Conservation (phyloP, 2,797 vertebrate genomes). For the Hylomyscus alleni region DNA sequence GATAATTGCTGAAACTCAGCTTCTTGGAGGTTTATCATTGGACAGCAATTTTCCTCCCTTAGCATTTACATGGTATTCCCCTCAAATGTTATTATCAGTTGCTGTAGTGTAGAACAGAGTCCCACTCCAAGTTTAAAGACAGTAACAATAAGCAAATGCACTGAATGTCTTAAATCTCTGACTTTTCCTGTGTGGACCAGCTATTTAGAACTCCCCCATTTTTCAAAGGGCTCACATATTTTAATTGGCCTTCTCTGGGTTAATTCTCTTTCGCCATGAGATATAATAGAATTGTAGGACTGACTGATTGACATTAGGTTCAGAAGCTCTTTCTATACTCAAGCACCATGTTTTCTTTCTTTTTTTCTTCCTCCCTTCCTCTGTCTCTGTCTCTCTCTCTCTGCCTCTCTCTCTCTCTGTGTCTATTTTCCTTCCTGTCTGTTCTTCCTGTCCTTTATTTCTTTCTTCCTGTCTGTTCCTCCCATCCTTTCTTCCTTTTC, state of each 20-base stretch:
- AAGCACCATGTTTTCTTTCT: neutral
- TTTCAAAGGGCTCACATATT: neutral
- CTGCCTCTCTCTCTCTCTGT: too few relatives aligned
- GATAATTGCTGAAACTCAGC: neutral
- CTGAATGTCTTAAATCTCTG: neutral
- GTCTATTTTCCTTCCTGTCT: too few relatives aligned
- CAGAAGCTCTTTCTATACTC: neutral
- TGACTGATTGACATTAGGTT: too few relatives aligned
- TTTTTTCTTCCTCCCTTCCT: fast-evolving
- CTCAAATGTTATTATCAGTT: neutral
- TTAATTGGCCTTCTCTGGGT: neutral
- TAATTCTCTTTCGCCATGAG: neutral
- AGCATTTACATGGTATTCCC: neutral
- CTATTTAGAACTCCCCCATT: neutral
- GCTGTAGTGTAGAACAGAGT: too few relatives aligned
- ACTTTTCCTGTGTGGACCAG: neutral
- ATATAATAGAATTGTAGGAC: neutral
- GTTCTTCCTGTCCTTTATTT: too few relatives aligned
- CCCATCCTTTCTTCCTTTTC: too few relatives aligned
- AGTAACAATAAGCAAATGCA: neutral
- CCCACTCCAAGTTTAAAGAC: neutral
- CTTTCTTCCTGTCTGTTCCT: too few relatives aligned
- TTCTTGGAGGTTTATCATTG: neutral
- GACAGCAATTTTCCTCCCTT: neutral
- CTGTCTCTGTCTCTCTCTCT: too few relatives aligned